phyloP scores from a whole-genome alignment of 2,888 invertebrate genomes.

The Pegoplata infirma region DNA sequence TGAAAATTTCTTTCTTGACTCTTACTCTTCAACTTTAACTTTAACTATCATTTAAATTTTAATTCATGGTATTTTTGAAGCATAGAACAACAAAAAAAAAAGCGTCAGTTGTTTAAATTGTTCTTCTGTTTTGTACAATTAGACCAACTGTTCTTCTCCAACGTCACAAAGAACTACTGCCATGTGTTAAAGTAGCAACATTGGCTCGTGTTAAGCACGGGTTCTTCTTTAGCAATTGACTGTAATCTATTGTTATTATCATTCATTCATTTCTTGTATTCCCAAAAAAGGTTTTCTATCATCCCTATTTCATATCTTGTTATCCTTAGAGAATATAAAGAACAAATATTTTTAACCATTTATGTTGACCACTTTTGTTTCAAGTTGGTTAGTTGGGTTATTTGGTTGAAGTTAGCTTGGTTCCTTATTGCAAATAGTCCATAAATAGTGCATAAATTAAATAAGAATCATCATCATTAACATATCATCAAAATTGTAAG shows the following conservation, averaged over 20 bases:
- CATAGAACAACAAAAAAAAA: conserved; percentile 28
- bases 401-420: neutral
- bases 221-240: conserved; percentile 13
- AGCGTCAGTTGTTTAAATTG: conserved; percentile 57
- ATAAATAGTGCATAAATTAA: conserved; percentile 55
- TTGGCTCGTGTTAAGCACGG: conserved; percentile 52
- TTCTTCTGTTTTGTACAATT: conserved; percentile 45
- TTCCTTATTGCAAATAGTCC: conserved; percentile 48
- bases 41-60: conserved; percentile 37
- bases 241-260: conserved; percentile 43
- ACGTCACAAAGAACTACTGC: no score
- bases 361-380: conserved; percentile 17
- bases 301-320: neutral
- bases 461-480: conserved; percentile 63
- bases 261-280: no score
- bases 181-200: conserved; percentile 56
- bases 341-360: conserved; percentile 46
- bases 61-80: conserved; percentile 27
- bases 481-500: conserved; percentile 51
- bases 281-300: conserved; percentile 4
- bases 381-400: neutral
- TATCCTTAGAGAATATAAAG: conserved; percentile 1
- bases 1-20: conserved; percentile 43
- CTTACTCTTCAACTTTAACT: conserved; percentile 54
- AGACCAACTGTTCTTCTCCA: conserved; percentile 58